phyloP scores from a whole-genome alignment of 2,888 invertebrate genomes.

The Caenorhabditis angaria region DNA sequence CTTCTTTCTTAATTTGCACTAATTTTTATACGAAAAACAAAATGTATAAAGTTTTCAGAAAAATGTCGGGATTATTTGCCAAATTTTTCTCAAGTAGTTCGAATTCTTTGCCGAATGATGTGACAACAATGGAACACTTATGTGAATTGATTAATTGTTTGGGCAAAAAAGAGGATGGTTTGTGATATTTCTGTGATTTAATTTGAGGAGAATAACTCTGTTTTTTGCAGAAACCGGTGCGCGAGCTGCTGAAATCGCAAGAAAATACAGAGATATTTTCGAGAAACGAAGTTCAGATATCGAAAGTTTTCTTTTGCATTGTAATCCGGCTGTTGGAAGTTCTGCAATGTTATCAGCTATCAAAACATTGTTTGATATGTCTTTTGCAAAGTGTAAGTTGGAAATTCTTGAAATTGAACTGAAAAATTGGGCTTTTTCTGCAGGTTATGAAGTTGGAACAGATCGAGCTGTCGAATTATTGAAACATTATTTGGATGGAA shows the following conservation, averaged over 20 bases:
- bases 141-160: constrained; percentile 31
- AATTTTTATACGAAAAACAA: constrained; percentile 12
- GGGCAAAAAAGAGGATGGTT: constrained; percentile 16
- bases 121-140: constrained; percentile 32
- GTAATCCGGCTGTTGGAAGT: constrained; percentile 36
- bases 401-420: no score
- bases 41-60: constrained; percentile 22
- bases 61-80: constrained; percentile 19
- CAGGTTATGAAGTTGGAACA: constrained; percentile 30
- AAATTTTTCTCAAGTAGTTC: constrained; percentile 21
- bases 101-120: constrained; percentile 12
- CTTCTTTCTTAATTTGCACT: not conserved
- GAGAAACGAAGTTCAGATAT: constrained; percentile 43
- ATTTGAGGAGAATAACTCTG: no score
- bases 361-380: constrained; percentile 42
- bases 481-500: constrained; percentile 36
- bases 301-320: constrained; percentile 39
- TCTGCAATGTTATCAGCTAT: constrained; percentile 47
- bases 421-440: no score
- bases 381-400: no score
- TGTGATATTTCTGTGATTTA: no score
- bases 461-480: constrained; percentile 47
- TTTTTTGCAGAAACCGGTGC: constrained; percentile 36
- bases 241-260: constrained; percentile 32
- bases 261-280: constrained; percentile 44